Conservation (phyloP, 2,888 invertebrate genomes). For the Diplolepis rosae region DNA sequence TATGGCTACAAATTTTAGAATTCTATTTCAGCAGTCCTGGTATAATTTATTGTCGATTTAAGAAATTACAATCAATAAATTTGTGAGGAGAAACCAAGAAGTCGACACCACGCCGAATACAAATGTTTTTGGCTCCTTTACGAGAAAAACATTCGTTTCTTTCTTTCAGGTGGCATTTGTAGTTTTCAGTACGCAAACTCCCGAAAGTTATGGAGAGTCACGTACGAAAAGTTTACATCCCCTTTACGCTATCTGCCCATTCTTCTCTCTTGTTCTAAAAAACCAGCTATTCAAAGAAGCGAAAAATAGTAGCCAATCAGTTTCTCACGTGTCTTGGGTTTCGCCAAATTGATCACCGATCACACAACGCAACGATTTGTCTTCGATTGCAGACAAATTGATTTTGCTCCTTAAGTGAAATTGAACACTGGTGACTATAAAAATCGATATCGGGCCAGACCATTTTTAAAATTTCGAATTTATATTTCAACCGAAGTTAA, state of each 20-base stretch:
- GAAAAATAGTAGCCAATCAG: background rate
- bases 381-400: slow-evolving; percentile 40
- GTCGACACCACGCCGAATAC: background rate
- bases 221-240: slow-evolving; percentile 12
- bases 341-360: background rate
- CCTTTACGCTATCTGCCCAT: background rate
- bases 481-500: too few species aligned
- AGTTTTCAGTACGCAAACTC: background rate
- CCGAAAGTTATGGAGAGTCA: slow-evolving; percentile 5
- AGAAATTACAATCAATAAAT: background rate
- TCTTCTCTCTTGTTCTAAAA: background rate
- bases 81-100: background rate
- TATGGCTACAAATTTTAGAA: too few species aligned
- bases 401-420: slow-evolving; percentile 30
- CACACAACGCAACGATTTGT: slow-evolving; percentile 34
- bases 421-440: slow-evolving; percentile 21
- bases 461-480: background rate
- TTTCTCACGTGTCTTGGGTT: background rate
- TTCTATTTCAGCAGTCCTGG: too few species aligned
- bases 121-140: slow-evolving; percentile 3
- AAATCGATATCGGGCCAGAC: slow-evolving; percentile 6
- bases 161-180: background rate
- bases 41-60: too few species aligned
- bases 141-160: background rate
- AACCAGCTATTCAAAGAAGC: background rate